Evolutionary conservation across 2,797 vertebrate species (phyloP), one percentile per base, ranked within the genome.

Genomic region (Holocentrus rufus): DNA sequence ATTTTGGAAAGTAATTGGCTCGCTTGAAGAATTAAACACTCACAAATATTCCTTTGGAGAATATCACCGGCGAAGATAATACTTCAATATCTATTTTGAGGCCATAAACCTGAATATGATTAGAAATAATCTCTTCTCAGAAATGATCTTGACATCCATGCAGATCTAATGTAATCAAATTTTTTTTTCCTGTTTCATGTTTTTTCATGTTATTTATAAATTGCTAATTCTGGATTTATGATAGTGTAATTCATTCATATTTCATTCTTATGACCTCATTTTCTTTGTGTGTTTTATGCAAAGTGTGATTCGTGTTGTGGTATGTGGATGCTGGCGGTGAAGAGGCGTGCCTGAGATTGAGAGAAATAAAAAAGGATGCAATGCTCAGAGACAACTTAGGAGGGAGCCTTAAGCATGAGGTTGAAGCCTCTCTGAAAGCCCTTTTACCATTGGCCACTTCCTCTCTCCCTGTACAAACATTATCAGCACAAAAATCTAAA

Each of bases 331-430:
- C 47, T 9, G 7, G 62, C 22, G 15, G 10, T 34, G 13, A 22
- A 17, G 18, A 11, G 44, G 10, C 3, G n/a, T 27, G 39, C 14
- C 59, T 61, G 39, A 47, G 17, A 50, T 27, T 20, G 30, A 61
- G 13, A 31, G 75, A 74, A 70, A 76, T 57, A 50, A 77, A 58
- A 58, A 74, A 73, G 61, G 4, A 63, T 92, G 92, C 83, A 93
- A 89, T 94, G 83, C 90, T 80, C 73, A 23, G 50, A 82, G 44
- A 76, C n/a, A 89, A 85, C 92, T 87, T 87, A 84, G 91, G 93
- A 93, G 92, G 92, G 93, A 93, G 92, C 91, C 79, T 89, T 79
- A 76, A 71, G 85, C 88, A 83, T 85, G 71, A 83, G 25, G 63
- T 65, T 89, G 77, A 79, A 70, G 65, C 54, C 31, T 5, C 54